phyloP scores from a whole-genome alignment of 2,113 vertebrate genomes.

The Chloropsis hardwickii region DNA sequence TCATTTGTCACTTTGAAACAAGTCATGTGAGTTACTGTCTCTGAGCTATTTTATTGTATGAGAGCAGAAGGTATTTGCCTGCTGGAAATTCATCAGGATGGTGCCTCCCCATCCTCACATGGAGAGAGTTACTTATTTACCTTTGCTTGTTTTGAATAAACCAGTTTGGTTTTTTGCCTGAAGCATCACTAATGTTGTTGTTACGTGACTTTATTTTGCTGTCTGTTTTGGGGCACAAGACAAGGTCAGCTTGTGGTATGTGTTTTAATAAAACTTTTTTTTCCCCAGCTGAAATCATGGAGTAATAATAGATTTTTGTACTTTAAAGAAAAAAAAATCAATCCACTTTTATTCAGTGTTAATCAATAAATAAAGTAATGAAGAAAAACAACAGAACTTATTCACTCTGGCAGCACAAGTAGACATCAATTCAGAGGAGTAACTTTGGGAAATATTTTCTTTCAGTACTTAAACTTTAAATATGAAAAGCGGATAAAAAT shows the following conservation, averaged over 20 bases:
- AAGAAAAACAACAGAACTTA: not conserved
- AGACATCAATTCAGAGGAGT: not conserved
- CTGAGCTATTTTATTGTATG: not conserved
- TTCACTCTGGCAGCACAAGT: not conserved
- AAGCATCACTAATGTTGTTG: not conserved
- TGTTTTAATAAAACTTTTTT: not conserved
- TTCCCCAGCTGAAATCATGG: not conserved
- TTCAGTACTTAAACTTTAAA: not conserved
- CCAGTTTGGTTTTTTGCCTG: not conserved
- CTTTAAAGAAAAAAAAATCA: not conserved
- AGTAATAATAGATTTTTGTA: not conserved
- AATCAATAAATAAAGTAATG: not conserved
- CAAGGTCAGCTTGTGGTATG: not conserved
- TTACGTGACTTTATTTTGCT: not conserved
- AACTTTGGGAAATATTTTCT: not conserved
- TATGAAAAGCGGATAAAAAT: not conserved
- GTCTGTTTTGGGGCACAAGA: not conserved
- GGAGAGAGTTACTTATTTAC: not conserved
- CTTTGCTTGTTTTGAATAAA: not conserved
- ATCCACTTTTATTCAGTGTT: not conserved
- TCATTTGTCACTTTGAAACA: not conserved
- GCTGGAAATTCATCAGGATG: not conserved
- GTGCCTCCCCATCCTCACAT: not conserved
- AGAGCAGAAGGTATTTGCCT: not conserved
- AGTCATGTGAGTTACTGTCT: not conserved